Evolutionary conservation across 1,140 invertebrate species (phyloP).

Genomic region (Vanessa tameamea): DNA sequence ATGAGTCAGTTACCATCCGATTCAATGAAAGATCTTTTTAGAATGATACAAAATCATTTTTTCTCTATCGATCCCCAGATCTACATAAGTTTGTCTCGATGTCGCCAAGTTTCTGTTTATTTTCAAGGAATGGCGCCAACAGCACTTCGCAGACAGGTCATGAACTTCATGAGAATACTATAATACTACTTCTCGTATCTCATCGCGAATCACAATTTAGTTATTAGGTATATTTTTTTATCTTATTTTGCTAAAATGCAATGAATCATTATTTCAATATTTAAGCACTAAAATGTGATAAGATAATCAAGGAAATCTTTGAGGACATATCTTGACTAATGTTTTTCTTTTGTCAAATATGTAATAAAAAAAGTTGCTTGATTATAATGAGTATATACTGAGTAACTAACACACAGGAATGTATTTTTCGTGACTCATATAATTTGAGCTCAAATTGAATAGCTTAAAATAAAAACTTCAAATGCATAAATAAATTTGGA

Average conservation of each 20-base stretch:
- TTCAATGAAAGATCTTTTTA: neutral
- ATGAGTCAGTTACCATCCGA: neutral
- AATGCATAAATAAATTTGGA: neutral
- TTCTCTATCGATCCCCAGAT: conserved; percentile 14
- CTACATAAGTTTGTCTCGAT: neutral
- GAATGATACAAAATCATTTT: neutral
- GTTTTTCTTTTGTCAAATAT: neutral
- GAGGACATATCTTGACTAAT: neutral
- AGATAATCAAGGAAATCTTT: neutral
- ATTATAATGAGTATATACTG: neutral
- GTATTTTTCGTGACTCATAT: conserved; percentile 1
- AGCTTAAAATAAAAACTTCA: neutral
- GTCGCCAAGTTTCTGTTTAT: conserved; percentile 17
- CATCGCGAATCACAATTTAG: neutral
- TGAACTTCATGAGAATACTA: neutral
- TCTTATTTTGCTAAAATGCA: neutral
- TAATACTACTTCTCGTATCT: neutral
- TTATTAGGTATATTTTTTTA: neutral
- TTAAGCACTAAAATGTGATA: neutral
- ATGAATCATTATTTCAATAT: neutral
- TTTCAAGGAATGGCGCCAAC: conserved; percentile 7
- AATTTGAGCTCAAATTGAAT: conserved; percentile 2
- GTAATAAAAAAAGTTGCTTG: neutral
- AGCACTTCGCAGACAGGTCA: conserved; percentile 4
- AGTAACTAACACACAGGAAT: neutral